These are phyloP conservation scores for Aphelocoma californica DNA, from an alignment of 2,797 vertebrate species.

Conservation along the genomic window DNA sequence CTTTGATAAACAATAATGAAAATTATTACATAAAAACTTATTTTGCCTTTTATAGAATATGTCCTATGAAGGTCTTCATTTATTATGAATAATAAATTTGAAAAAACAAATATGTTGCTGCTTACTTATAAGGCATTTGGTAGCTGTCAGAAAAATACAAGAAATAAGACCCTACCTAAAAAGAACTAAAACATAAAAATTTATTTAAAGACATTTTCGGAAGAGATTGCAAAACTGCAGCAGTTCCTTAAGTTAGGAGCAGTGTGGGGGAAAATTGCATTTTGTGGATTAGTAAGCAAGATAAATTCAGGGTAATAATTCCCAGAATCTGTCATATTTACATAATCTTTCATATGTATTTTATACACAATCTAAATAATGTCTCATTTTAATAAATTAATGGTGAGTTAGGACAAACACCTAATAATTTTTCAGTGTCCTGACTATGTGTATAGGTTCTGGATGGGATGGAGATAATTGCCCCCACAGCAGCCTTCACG, in stretches of 20 bases:
- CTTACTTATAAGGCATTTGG: not conserved
- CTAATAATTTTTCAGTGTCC: not conserved
- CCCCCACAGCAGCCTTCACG: not conserved
- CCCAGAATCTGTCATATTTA: not conserved
- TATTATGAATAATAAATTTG: not conserved
- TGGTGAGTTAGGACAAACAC: not conserved
- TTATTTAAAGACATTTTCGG: not conserved
- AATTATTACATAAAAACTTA: not conserved
- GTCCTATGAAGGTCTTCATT: not conserved
- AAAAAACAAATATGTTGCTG: not conserved
- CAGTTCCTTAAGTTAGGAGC: not conserved
- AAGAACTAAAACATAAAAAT: not conserved
- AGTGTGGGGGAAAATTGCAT: not conserved
- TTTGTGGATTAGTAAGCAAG: not conserved
- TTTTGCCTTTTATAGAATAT: not conserved
- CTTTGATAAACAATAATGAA: not conserved
- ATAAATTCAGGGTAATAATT: not conserved
- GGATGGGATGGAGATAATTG: not conserved
- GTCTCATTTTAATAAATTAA: not conserved
- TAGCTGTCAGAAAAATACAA: not conserved
- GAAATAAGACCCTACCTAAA: not conserved
- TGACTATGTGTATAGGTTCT: rapidly evolving
- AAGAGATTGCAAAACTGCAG: not conserved
- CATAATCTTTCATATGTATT: not conserved
- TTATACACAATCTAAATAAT: not conserved